Percentiles rank a stretch among this genome's conserved stretches.
Conservation (phyloP, 2,797 vertebrate species). For the Malacoctenus gilli region DNA sequence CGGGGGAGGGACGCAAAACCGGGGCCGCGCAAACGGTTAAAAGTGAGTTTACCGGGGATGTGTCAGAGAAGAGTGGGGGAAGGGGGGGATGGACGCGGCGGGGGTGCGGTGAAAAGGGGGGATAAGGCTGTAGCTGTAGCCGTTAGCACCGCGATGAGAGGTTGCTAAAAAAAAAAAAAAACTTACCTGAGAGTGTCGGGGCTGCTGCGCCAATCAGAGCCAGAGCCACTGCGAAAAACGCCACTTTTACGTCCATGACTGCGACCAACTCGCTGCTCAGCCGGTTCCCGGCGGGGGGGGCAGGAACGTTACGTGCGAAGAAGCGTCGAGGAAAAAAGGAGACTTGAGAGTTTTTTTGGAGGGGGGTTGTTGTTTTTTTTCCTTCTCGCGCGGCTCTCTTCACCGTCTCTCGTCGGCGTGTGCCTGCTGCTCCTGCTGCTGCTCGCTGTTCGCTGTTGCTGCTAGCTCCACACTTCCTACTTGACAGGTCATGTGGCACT, state of each 20-base stretch:
- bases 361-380: no score
- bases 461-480: conserved; percentile 78
- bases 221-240: conserved; percentile 59
- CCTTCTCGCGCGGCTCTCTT: conserved; percentile 37
- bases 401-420: conserved; percentile 20
- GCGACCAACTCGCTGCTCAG: conserved; percentile 13
- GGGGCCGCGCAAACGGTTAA: no score
- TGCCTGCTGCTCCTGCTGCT: not conserved
- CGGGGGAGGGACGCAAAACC: no score
- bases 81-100: no score
- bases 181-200: conserved; percentile 61
- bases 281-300: not conserved
- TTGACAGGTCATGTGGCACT: conserved; percentile 80
- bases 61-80: no score
- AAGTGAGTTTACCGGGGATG: conserved; percentile 1
- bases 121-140: conserved; percentile 56
- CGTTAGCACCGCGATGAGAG: conserved; percentile 53
- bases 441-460: conserved; percentile 36
- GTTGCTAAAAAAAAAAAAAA: conserved; percentile 7
- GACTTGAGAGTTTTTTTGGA: conserved; percentile 3
- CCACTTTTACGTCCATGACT: conserved; percentile 72
- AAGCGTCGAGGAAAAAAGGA: conserved; percentile 43
- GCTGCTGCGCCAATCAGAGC: conserved; percentile 56
- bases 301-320: not conserved
- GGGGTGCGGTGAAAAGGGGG: no score